Evolutionary conservation across 2,113 vertebrate species (phyloP), one percentile per base, ranked within the genome.

Genomic region (Pipa parva): DNA sequence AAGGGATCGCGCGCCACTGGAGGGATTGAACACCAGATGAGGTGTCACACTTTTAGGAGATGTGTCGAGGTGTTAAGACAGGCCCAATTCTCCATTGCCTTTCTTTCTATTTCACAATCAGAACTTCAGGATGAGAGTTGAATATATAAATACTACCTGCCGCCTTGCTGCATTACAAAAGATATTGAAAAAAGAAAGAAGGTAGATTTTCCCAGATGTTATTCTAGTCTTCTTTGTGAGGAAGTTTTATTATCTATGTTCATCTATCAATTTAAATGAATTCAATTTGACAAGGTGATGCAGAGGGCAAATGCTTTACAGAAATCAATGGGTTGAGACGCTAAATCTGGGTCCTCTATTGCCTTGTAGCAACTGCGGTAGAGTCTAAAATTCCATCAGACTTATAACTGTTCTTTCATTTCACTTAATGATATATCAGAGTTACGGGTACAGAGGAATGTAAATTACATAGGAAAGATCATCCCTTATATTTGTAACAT

Each of bases 1-100:
- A 74, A 72, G 77, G 74, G 78, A 82, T 63, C 0, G 1, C 59
- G 71, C 73, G 65, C 71, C 66, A 72, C 80, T 80, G 71, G 72
- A 81, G 77, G 79, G 79, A 81, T 78, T 72, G 75, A 75, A 77
- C 73, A 82, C 78, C 75, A 72, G 81, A 85, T 73, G 79, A 87
- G 77, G 83, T 85, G 79, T 83, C 80, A 77, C 73, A 77, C 51
- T 80, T 72, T 65, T 70, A 46, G 71, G 74, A 73, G 77, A 76
- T 71, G 64, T n/a, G 66, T 71, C 72, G 77, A 81, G 68, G 57
- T 71, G 0, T 80, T 81, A 74, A 78, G 69, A 78, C 65, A 74
- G 78, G 70, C 71, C 74, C 74, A 56, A 78, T 78, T 76, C 76
- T 75, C 60, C n/a, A 55, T 64, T 73, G 80, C 18, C 48, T 75